These are phyloP conservation scores for Gadus macrocephalus DNA, from an alignment of 2,113 vertebrate species.

Conservation along the genomic window DNA sequence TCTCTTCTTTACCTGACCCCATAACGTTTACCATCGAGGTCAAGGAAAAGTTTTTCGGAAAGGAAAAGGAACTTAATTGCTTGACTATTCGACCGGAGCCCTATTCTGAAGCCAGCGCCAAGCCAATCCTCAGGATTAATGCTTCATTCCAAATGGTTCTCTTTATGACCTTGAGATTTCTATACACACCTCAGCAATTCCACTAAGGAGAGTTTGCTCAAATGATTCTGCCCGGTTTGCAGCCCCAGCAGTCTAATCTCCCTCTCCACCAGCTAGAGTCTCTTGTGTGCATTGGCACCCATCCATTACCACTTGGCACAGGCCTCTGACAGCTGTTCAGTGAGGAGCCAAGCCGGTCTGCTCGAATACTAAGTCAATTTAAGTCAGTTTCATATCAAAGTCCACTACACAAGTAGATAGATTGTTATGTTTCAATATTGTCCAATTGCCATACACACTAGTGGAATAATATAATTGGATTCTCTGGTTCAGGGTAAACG, in stretches of 20 bases:
- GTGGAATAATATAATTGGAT: not conserved
- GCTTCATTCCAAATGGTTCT: too few species aligned
- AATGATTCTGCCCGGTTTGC: not conserved
- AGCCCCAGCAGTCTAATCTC: not conserved
- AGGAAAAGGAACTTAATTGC: too few species aligned
- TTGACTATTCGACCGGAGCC: too few species aligned
- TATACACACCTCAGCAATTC: not conserved
- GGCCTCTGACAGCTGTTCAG: not conserved
- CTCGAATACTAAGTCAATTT: not conserved
- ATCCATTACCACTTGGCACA: not conserved
- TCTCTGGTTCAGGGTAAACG: not conserved
- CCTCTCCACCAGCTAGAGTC: not conserved
- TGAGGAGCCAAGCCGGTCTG: not conserved
- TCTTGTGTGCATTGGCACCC: not conserved
- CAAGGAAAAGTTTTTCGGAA: too few species aligned
- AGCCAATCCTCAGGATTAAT: too few species aligned
- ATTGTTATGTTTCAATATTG: not conserved
- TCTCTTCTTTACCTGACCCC: too few species aligned
- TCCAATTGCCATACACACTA: not conserved
- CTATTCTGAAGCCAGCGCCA: too few species aligned
- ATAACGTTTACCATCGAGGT: too few species aligned
- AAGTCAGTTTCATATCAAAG: not conserved
- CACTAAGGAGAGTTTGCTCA: not conserved
- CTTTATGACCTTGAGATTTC: slow-evolving; percentile 79
- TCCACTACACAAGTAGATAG: not conserved